Evolutionary conservation across 1,140 invertebrate genomes (phyloP).

Genomic region (Pectinophora gossypiella): DNA sequence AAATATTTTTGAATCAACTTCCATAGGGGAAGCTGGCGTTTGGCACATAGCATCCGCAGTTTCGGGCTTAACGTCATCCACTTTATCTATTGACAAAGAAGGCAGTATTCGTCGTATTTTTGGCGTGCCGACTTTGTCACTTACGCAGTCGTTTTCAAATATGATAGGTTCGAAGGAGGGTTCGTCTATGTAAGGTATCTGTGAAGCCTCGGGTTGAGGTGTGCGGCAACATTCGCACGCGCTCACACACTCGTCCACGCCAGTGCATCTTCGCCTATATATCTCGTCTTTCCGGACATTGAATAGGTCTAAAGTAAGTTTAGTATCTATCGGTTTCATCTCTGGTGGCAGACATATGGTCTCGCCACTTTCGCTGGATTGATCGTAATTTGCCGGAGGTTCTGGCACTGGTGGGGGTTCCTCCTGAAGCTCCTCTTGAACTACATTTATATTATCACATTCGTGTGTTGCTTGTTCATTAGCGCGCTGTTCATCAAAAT

Average conservation of each 20-base stretch:
- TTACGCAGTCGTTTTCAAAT: conserved; percentile 52
- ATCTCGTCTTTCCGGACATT: conserved; percentile 39
- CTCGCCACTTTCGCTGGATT: conserved; percentile 47
- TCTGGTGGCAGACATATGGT: conserved; percentile 48
- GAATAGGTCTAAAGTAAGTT: conserved; percentile 52
- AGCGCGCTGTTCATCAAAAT: conserved; percentile 41
- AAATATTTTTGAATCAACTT: conserved; percentile 17
- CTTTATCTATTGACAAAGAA: conserved; percentile 50
- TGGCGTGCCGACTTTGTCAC: conserved; percentile 43
- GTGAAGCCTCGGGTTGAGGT: conserved; percentile 54
- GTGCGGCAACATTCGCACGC: conserved; percentile 65
- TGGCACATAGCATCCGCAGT: conserved; percentile 60
- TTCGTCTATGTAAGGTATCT: conserved; percentile 72
- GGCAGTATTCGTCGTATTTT: conserved; percentile 61
- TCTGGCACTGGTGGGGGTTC: conserved; percentile 37
- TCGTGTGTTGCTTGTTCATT: not conserved
- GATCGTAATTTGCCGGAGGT: conserved; percentile 43
- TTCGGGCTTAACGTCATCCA: conserved; percentile 43
- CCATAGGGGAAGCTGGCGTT: conserved; percentile 43
- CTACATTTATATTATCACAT: conserved; percentile 10
- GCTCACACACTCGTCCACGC: conserved; percentile 54
- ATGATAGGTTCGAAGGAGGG: conserved; percentile 65
- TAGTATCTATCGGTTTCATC: conserved; percentile 59
- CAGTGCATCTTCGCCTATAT: conserved; percentile 48
- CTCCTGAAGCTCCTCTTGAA: conserved; percentile 32